Percentiles rank a stretch among this genome's conserved stretches.
Evolutionary conservation across 2,797 vertebrate species (phyloP).

Genomic region (Semaprochilodus insignis): DNA sequence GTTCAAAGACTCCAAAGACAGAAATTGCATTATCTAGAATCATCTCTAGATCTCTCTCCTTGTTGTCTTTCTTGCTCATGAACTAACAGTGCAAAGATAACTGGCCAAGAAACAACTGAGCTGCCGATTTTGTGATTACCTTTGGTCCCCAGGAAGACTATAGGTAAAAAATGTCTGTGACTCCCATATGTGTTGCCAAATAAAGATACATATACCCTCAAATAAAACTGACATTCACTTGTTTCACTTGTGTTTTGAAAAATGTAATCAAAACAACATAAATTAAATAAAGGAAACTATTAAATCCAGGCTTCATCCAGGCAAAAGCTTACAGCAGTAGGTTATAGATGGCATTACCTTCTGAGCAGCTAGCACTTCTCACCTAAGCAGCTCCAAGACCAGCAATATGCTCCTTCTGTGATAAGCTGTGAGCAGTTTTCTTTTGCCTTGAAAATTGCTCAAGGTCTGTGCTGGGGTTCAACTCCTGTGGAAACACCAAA

Average conservation of each 20-base stretch:
- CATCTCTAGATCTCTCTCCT: not conserved
- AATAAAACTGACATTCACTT: too few relatives aligned
- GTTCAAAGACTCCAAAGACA: too few relatives aligned
- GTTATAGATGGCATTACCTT: conserved; percentile 8
- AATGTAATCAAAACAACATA: too few relatives aligned
- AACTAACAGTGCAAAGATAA: not conserved
- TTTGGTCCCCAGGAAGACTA: too few relatives aligned
- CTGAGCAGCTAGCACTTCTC: not conserved
- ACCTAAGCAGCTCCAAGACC: conserved; percentile 12
- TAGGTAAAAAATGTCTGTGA: too few relatives aligned
- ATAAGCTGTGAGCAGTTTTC: not conserved
- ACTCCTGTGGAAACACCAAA: conserved; percentile 5
- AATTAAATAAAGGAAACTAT: not conserved
- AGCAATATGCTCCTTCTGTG: not conserved
- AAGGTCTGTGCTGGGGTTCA: conserved; percentile 11
- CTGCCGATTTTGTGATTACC: too few relatives aligned
- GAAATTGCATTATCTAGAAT: not conserved
- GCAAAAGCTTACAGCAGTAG: not conserved
- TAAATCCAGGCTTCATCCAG: not conserved
- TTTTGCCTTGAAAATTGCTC: conserved; percentile 7
- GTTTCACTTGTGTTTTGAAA: too few relatives aligned
- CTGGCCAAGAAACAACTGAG: not conserved
- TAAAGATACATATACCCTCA: too few relatives aligned
- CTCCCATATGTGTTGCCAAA: too few relatives aligned
- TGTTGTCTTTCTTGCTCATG: not conserved